These are phyloP conservation scores for Morbakka virulenta DNA, from an alignment of 30 jellyfish, hydroid and myxozoan species.

Conservation along the genomic window DNA sequence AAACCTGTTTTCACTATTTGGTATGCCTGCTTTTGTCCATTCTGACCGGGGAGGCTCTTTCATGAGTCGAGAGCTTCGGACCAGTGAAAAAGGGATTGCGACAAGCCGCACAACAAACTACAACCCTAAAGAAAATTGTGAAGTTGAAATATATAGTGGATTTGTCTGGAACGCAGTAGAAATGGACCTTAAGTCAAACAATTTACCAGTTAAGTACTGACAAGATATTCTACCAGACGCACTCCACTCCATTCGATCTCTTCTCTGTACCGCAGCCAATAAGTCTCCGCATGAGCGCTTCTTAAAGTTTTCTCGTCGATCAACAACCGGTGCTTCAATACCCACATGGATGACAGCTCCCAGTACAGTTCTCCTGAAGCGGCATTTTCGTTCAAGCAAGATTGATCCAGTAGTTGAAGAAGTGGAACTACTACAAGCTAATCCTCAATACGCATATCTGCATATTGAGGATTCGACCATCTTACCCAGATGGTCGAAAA, in stretches of 20 bases:
- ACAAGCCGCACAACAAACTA: constrained; percentile 68
- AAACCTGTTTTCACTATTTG: constrained; percentile 48
- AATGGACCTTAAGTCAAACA: too few species aligned
- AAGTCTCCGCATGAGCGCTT: constrained; percentile 23
- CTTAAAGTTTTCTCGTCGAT: neutral
- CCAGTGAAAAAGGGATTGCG: constrained; percentile 29
- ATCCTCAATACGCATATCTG: too few species aligned
- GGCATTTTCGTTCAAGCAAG: constrained; percentile 22
- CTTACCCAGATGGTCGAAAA: too few species aligned
- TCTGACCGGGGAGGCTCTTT: constrained; percentile 72
- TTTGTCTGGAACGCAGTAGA: too few species aligned
- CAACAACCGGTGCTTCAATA: constrained; percentile 25
- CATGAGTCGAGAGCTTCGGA: constrained; percentile 16
- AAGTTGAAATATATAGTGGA: too few species aligned
- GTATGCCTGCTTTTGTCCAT: constrained; percentile 61
- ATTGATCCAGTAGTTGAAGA: constrained; percentile 29
- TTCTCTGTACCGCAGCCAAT: constrained; percentile 30
- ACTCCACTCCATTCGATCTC: constrained; percentile 26
- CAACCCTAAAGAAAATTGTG: too few species aligned
- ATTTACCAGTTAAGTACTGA: neutral
- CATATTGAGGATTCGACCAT: too few species aligned
- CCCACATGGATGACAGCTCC: constrained; percentile 55
- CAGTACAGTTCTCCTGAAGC: constrained; percentile 22
- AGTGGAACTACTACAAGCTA: too few species aligned
- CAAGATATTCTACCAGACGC: too few species aligned